Base-by-base conservation (phyloP, 2,113 vertebrate genomes). In the Oostethus manadensis region DNA sequence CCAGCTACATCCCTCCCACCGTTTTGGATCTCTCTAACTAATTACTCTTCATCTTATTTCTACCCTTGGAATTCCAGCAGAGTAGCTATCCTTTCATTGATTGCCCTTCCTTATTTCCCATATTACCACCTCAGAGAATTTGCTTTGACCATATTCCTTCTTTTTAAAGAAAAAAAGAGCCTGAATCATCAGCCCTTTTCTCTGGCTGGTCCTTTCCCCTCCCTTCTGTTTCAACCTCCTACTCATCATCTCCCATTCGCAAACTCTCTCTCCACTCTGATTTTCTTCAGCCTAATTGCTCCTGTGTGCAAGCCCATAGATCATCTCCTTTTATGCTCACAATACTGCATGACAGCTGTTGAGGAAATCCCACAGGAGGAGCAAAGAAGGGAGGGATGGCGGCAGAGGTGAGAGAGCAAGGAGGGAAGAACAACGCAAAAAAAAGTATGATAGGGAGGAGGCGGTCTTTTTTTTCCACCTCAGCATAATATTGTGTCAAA, bases 281-380 rank as follows among this genome's bases (percentile, higher is more conserved):
- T 58, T 81, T 74, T 76, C 49, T 60, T 70, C 66, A 64, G 67
- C 58, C 70, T 84, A 83, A 84, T 84, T 84, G 69, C 78, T 71
- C 60, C 16, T 8, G 2, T 46, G 74, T 69, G 66, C 63, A 49
- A 72, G 60, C 79, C 60, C 74, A 76, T 84, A 84, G 77, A 81
- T 83, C 83, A 88, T 84, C 73, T 75, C 68, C 68, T 55, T 64
- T 68, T 70, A 56, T 76, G 75, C 80, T 81, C 73, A 68, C 63
- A 64, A 45, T 66, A 20, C 56, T 73, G 71, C 58, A 54, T 74
- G 82, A 81, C 82, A 88, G 73, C 68, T 77, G 67, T 69, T 78
- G 68, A 69, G 68, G 74, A 70, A 77, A 78, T 56, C 66, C 81
- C 73, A 60, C 63, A 51, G 71, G 68, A 55, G 67, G 63, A 33